Evolutionary conservation across 2,113 vertebrate species (phyloP).

Genomic region (Bostrychus sinensis): DNA sequence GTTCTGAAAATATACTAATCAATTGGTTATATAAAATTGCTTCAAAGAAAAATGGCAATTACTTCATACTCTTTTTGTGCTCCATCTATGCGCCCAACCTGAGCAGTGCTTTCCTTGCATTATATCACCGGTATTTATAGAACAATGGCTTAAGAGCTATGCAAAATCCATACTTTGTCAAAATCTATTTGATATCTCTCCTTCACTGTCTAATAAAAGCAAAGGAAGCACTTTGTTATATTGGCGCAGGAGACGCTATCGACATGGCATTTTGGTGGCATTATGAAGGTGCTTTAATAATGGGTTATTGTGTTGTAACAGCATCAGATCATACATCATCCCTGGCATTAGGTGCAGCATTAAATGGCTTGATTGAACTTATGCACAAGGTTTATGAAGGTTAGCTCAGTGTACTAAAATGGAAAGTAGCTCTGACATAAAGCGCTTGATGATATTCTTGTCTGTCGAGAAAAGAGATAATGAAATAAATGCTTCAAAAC

Average conservation of each 20-base stretch:
- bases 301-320: conserved; percentile 73
- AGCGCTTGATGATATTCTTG: not conserved
- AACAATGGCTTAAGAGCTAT: conserved; percentile 49
- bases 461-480: not conserved
- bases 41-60: conserved; percentile 8
- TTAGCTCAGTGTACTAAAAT: conserved; percentile 49
- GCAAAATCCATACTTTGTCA: conserved; percentile 65
- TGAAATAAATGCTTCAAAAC: not conserved
- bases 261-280: conserved; percentile 82
- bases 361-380: conserved; percentile 57
- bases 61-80: conserved; percentile 15
- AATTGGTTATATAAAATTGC: conserved; percentile 18
- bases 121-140: conserved; percentile 43
- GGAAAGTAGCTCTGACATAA: conserved; percentile 4
- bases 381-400: conserved; percentile 59
- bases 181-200: conserved; percentile 59
- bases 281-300: conserved; percentile 80
- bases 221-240: conserved; percentile 73
- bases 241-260: conserved; percentile 63
- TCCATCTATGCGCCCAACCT: not conserved
- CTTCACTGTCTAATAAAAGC: conserved; percentile 70
- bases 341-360: conserved; percentile 38
- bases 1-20: conserved; percentile 4
- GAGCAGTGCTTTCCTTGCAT: conserved; percentile 38
- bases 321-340: conserved; percentile 71